Evolutionary conservation across 1,140 invertebrate species (phyloP).

Genomic region (Dreissena rostriformis): DNA sequence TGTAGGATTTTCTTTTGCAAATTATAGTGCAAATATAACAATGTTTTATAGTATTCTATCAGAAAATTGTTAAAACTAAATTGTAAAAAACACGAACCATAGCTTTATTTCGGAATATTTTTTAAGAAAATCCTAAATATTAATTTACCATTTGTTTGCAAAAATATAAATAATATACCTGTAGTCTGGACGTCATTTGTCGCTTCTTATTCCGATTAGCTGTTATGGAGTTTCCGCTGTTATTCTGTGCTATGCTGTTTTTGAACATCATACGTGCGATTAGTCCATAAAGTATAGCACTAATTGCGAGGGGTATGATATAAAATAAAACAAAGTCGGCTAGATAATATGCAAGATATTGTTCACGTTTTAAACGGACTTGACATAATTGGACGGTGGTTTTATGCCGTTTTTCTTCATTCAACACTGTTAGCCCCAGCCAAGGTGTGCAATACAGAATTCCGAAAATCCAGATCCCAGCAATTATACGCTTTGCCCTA

Average conservation of each 20-base stretch:
- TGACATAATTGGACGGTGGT: conserved; percentile 81
- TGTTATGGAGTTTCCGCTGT: background rate
- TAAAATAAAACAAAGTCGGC: conserved; percentile 86
- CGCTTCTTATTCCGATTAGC: conserved; percentile 13
- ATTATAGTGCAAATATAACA: too few species aligned
- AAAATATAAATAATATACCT: conserved; percentile 59
- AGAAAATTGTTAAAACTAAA: too few species aligned
- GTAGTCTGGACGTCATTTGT: conserved; percentile 66
- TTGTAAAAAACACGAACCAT: too few species aligned
- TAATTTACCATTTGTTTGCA: background rate
- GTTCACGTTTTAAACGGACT: conserved; percentile 79
- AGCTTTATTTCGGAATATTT: too few species aligned
- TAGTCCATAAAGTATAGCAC: conserved; percentile 83
- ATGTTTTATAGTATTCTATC: too few species aligned
- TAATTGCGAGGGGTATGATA: conserved; percentile 83
- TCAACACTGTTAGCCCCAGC: conserved; percentile 74
- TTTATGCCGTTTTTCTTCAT: conserved; percentile 40
- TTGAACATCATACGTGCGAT: conserved; percentile 84
- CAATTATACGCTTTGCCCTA: conserved; percentile 84
- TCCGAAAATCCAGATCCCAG: conserved; percentile 84
- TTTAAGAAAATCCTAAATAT: too few species aligned
- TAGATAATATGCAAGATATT: conserved; percentile 84
- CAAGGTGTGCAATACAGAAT: conserved; percentile 77
- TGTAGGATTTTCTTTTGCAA: too few species aligned
- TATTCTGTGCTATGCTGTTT: conserved; percentile 70